Evolutionary conservation across 2,797 vertebrate genomes (phyloP), one percentile per base, ranked within the genome.

Genomic region (Ataeniobius toweri): DNA sequence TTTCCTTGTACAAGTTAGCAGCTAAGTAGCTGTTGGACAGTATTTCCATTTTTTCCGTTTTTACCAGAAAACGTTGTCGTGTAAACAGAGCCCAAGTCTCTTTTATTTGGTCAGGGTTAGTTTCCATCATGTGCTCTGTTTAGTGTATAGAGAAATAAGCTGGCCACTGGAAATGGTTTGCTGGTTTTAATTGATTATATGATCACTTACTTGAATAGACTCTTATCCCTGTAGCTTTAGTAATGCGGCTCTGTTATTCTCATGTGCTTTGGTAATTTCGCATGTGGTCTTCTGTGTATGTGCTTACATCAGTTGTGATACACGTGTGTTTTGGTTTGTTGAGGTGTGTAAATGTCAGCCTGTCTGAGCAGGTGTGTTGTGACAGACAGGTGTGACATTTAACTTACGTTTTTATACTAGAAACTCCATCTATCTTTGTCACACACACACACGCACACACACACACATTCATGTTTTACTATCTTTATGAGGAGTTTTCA

Each of bases 331-430:
- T 79, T 90, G 80, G 82, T 91, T 76, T 87, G 78, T 59, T 78
- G 58, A 88, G 84, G 90, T 91, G 90, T 89, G 90, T 92, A 95
- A 95, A 95, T 96, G 94, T 92, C 94, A 95, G 83, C 84, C 91
- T 93, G 93, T 89, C 93, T 83, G 88, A 84, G 89, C 90, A 90
- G 89, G 86, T 88, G 89, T 92, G 91, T 90, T 80, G 81, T 94
- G 94, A 95, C 85, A 80, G 95, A 93, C 94, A 94, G 94, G 92
- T 92, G 89, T 96, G 95, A 94, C 95, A 96, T 95, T 95, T 96
- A 94, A 92, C 89, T 94, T 93, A 88, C 89, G 87, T 92, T 92
- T 94, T 94, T 88, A 89, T 85, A 90, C 84, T 86, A 85, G 79
- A 88, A 91, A 88, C 87, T 89, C 83, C 90, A 95, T 95, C 91